Conservation (phyloP, 2,797 vertebrate species). For the Potorous gilbertii region DNA sequence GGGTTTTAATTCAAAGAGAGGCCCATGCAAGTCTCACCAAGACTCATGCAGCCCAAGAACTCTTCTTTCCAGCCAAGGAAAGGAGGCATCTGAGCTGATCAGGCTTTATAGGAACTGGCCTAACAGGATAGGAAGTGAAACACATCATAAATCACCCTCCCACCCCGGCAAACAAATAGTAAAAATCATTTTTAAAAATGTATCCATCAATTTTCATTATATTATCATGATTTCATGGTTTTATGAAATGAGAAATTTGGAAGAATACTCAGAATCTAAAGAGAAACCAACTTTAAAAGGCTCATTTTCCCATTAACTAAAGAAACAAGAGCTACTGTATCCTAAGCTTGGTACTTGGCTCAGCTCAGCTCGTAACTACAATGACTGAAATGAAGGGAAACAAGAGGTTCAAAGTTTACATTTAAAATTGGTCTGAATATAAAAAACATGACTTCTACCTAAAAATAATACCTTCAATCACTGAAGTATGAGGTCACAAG, state of each 20-base stretch:
- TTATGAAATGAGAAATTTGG: background rate
- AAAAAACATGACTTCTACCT: slow-evolving; percentile 66
- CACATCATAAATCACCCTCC: slow-evolving; percentile 32
- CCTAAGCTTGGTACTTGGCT: slow-evolving; percentile 59
- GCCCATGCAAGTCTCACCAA: slow-evolving; percentile 29
- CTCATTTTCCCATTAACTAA: slow-evolving; percentile 31
- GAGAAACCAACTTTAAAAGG: background rate
- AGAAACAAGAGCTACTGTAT: background rate
- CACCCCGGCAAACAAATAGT: background rate
- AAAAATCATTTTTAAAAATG: slow-evolving; percentile 54
- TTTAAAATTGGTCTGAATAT: slow-evolving; percentile 54
- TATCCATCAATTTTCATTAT: slow-evolving; percentile 7
- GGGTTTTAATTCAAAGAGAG: slow-evolving; percentile 44
- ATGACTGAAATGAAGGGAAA: slow-evolving; percentile 40
- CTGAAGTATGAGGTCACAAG: slow-evolving; percentile 22
- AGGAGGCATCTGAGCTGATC: slow-evolving; percentile 43
- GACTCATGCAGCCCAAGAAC: slow-evolving; percentile 24
- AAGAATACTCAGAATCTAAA: background rate
- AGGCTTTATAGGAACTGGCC: slow-evolving; percentile 61
- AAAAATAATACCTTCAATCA: slow-evolving; percentile 56
- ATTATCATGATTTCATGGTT: slow-evolving; percentile 33
- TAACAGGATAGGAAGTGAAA: slow-evolving; percentile 59
- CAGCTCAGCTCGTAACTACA: background rate
- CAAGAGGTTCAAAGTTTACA: slow-evolving; percentile 24
- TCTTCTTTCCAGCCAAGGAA: slow-evolving; percentile 45